phyloP scores from a whole-genome alignment of 2,888 invertebrate species.

The Diplazon laetatorius region DNA sequence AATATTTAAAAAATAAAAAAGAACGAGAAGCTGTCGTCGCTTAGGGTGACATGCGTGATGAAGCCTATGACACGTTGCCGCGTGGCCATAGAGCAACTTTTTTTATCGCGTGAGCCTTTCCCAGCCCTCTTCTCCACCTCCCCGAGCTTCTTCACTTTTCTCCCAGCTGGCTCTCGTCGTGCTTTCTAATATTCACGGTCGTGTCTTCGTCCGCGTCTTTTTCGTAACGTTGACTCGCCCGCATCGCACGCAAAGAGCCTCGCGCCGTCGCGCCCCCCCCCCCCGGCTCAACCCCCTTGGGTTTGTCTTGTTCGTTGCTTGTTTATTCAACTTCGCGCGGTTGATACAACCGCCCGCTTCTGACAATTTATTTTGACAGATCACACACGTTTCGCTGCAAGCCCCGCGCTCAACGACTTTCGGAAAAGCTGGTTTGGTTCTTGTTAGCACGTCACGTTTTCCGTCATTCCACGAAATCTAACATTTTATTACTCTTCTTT shows the following conservation, averaged over 20 bases:
- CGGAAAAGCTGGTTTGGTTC: conserved; percentile 37
- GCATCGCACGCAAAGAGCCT: conserved; percentile 58
- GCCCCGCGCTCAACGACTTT: conserved; percentile 26
- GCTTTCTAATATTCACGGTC: conserved; percentile 60
- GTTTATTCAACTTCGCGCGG: conserved; percentile 71
- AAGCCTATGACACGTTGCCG: conserved; percentile 63
- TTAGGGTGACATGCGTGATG: conserved; percentile 64
- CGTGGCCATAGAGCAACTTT: conserved; percentile 55
- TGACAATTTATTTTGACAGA: conserved; percentile 73
- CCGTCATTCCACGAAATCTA: neutral
- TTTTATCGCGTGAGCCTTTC: conserved; percentile 14
- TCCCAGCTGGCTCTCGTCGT: conserved; percentile 71
- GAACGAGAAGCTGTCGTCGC: conserved; percentile 35
- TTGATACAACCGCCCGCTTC: conserved; percentile 69
- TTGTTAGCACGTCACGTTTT: conserved; percentile 22
- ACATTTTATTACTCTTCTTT: neutral
- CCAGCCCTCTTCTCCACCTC: too few relatives aligned
- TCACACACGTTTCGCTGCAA: conserved; percentile 57
- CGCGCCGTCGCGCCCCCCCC: neutral
- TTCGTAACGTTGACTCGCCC: conserved; percentile 49
- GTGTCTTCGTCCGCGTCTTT: conserved; percentile 33
- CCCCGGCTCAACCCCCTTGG: too few relatives aligned
- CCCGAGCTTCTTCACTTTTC: conserved; percentile 37
- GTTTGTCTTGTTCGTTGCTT: conserved; percentile 50
- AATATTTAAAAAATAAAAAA: conserved; percentile 6